These are phyloP conservation scores for Myotis findleyi DNA, from an alignment of 2,797 vertebrate genomes.

Conservation along the genomic window DNA sequence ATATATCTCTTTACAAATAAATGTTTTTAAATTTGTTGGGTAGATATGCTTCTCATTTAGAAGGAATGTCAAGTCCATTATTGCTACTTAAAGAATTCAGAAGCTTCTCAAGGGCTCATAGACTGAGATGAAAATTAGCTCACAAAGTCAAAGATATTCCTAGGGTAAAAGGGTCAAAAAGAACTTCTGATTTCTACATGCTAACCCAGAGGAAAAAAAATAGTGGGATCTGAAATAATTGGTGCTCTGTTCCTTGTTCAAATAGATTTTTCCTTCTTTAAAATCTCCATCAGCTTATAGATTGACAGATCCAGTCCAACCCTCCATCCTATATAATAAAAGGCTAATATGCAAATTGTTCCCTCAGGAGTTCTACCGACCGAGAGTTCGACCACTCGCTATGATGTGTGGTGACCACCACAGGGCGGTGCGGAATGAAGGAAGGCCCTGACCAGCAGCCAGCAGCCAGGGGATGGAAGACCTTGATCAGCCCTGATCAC, in stretches of 20 bases:
- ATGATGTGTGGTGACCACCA: no score
- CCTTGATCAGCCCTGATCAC: no score
- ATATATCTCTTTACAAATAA: not conserved
- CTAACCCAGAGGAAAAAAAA: not conserved
- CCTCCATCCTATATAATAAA: not conserved
- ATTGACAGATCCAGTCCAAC: not conserved
- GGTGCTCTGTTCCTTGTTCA: not conserved
- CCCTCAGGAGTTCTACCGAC: no score
- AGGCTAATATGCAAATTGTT: not conserved
- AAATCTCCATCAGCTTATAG: not conserved
- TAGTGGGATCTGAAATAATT: not conserved
- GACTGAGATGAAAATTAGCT: constrained; percentile 44
- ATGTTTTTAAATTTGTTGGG: not conserved
- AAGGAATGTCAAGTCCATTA: constrained; percentile 13
- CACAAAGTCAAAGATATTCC: constrained; percentile 3
- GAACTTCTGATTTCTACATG: not conserved
- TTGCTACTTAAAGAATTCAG: constrained; percentile 48
- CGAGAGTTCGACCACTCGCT: accelerated
- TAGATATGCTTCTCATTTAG: constrained; percentile 42
- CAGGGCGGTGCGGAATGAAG: no score
- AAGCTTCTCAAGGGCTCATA: not conserved
- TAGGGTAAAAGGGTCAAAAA: constrained; percentile 46
- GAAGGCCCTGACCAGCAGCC: no score
- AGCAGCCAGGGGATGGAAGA: no score
- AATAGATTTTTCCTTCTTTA: not conserved